Percentiles rank a stretch among this genome's conserved stretches.
Conservation (phyloP, 2,797 vertebrate genomes). For the Myripristis jacobus region DNA sequence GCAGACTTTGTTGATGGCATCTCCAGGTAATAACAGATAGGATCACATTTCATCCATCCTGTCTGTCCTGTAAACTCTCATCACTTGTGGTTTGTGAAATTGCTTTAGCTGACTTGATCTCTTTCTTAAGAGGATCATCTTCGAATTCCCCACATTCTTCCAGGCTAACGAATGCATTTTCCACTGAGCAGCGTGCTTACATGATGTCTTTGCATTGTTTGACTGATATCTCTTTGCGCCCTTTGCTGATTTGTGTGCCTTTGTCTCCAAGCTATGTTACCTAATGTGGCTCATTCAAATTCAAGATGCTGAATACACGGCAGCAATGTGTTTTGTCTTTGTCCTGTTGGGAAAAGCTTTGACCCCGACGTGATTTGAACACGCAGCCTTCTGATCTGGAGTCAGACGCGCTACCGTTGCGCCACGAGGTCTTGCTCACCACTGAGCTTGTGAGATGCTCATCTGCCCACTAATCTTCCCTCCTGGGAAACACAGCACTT, state of each 20-base stretch:
- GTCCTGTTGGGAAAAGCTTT: constrained; percentile 41
- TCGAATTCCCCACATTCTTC: constrained; percentile 27
- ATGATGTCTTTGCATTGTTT: neutral
- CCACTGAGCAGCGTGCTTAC: neutral
- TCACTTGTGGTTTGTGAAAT: constrained; percentile 13
- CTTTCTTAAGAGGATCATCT: neutral
- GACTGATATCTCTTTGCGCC: neutral
- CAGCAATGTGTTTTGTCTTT: neutral
- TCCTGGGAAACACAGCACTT: constrained; percentile 63
- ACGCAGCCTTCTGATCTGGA: constrained; percentile 78
- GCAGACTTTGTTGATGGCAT: constrained; percentile 26
- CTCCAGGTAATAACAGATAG: constrained; percentile 12
- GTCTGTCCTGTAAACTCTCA: neutral
- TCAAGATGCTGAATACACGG: neutral
- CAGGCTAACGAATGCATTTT: neutral
- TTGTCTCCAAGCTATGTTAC: neutral
- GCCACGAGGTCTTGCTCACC: constrained; percentile 57
- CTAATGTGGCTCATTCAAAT: neutral
- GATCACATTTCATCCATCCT: constrained; percentile 19
- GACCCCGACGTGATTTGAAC: constrained; percentile 77
- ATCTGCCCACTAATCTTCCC: neutral
- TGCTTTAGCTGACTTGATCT: neutral
- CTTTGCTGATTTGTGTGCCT: neutral
- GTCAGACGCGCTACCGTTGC: constrained; percentile 76
- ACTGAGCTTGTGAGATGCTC: neutral